Base-by-base conservation (phyloP, 1,140 invertebrate species). In the Conopomorpha cramerella region DNA sequence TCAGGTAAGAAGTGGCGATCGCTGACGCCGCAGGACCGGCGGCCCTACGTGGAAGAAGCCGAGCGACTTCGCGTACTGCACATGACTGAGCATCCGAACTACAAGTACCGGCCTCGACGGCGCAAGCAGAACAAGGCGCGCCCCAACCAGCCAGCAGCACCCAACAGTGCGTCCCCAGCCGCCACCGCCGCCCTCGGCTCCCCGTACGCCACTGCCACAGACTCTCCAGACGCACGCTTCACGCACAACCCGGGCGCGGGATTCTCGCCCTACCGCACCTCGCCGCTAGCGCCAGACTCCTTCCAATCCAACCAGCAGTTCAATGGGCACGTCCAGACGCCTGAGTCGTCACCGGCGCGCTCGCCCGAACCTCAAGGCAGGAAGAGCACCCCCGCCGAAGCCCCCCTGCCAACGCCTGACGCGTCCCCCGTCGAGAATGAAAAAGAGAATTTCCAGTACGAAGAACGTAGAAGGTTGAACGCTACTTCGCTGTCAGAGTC, bases 41-140 rank as follows among this genome's bases (percentile, higher is more conserved):
- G 93, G 44, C 94, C 94, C 1, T 97, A 86, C 74, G 92, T 96
- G 6, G 93, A 96, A 65, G 93, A 96, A 77, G 94, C 95, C 10
- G 94, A 97, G 77, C 80, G 93, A 34, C 82, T 97, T 17, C 82
- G 94, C 29, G 89, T 96, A 17, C 91, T 95, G 45, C 95, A 96
- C 81, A 95, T 96, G 93, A 93, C 95, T 45, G 92, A 96, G 72
- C 93, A 96, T 72, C 95, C 95, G 8, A 96, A 98, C 79, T 98
- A 98, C 81, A 98, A 98, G 77, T 98, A 98, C 81, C 74, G 93
- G 49, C 93, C 93, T 0, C 79, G 93, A 29, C 81, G 93, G 34
- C 85, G 92, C 55, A 96, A 96, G 78, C 92, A 93, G 61, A 89
- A 90, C 50, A 95, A 94, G 71, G 78, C 87, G 27, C 78, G 88